Percentiles rank a stretch among this genome's conserved stretches.
phyloP scores from a whole-genome alignment of 2,888 invertebrate genomes.

The Pimpla rufipes region DNA sequence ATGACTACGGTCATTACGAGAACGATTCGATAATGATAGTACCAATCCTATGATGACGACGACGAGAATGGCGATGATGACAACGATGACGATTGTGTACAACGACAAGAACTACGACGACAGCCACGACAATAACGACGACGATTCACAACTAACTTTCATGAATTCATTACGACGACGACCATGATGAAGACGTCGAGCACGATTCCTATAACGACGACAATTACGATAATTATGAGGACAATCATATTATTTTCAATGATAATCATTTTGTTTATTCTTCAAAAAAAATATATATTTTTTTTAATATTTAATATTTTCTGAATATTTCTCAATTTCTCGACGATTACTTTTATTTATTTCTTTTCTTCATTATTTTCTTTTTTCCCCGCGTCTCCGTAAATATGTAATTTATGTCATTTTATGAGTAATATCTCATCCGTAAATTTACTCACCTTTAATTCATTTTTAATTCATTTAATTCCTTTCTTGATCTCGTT shows the following conservation, averaged over 20 bases:
- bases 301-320: neutral
- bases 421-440: no score
- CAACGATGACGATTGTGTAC: neutral
- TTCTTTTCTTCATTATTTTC: no score
- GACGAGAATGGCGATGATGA: neutral
- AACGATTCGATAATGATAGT: neutral
- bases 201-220: neutral
- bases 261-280: neutral
- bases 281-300: neutral
- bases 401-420: no score
- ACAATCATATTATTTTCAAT: no score
- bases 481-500: neutral
- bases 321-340: neutral
- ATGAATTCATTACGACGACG: neutral
- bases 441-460: no score
- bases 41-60: neutral
- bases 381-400: no score
- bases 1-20: neutral
- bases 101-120: neutral
- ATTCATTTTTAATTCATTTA: constrained; percentile 1
- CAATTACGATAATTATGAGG: neutral
- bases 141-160: neutral
- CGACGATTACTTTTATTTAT: no score
- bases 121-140: neutral
- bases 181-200: neutral